Evolutionary conservation across 2,113 vertebrate genomes (phyloP).

Genomic region (Dunckerocampus dactyliophorus): DNA sequence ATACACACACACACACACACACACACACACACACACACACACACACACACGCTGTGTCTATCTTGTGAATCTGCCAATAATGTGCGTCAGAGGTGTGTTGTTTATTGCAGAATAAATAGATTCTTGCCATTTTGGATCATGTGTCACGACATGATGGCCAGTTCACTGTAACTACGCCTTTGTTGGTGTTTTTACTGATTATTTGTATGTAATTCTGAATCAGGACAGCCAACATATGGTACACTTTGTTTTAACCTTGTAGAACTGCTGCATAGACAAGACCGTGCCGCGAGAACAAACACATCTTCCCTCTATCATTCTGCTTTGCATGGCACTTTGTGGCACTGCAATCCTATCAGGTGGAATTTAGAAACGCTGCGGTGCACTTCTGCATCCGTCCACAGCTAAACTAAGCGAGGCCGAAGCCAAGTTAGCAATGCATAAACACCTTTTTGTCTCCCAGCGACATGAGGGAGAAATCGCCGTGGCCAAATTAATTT

Average conservation of each 20-base stretch:
- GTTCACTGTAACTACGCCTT: too few species aligned
- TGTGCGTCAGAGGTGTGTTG: background rate
- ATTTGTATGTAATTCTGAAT: background rate
- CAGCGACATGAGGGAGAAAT: slow-evolving; percentile 41
- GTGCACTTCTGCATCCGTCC: slow-evolving; percentile 50
- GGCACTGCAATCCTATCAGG: slow-evolving; percentile 46
- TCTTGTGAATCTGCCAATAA: background rate
- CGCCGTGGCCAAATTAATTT: slow-evolving; percentile 65
- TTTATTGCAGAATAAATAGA: too few species aligned
- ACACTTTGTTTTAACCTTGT: background rate
- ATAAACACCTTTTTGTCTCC: slow-evolving; percentile 40
- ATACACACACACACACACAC: too few species aligned
- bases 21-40: too few species aligned
- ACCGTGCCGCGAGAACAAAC: slow-evolving; percentile 1
- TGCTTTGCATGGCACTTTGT: slow-evolving; percentile 45
- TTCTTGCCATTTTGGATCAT: too few species aligned
- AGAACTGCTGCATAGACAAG: slow-evolving; percentile 3
- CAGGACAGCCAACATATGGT: background rate
- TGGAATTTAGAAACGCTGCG: slow-evolving; percentile 54
- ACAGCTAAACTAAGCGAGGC: slow-evolving; percentile 46
- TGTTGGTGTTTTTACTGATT: too few species aligned
- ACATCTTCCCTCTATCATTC: slow-evolving; percentile 30
- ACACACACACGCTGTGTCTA: background rate
- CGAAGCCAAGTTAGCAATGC: slow-evolving; percentile 53
- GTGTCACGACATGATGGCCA: too few species aligned